These are phyloP conservation scores for Drosophila birchii DNA, from an alignment of 2,888 invertebrate species.

Conservation along the genomic window DNA sequence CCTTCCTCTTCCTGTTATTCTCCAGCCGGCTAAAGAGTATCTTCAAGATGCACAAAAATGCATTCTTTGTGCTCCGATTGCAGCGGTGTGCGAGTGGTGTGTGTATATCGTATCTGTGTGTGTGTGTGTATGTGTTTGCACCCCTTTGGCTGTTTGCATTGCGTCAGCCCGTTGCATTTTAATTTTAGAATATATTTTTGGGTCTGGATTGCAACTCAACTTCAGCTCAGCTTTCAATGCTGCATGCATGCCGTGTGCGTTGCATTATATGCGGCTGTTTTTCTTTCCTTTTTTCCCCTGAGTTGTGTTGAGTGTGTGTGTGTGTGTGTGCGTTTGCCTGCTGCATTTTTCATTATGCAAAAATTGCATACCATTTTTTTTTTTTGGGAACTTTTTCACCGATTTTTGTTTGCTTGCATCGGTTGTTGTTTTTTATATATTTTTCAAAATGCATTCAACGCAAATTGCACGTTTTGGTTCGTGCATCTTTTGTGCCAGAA, in stretches of 20 bases:
- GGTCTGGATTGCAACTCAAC: slow-evolving; percentile 72
- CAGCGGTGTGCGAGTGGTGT: slow-evolving; percentile 36
- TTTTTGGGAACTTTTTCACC: slow-evolving; percentile 61
- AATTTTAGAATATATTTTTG: slow-evolving; percentile 79
- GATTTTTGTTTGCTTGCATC: slow-evolving; percentile 56
- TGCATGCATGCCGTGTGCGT: slow-evolving; percentile 66
- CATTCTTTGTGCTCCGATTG: slow-evolving; percentile 68
- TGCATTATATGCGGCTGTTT: slow-evolving; percentile 56
- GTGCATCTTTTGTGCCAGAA: slow-evolving; percentile 72
- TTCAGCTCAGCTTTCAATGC: slow-evolving; percentile 75
- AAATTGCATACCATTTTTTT: slow-evolving; percentile 73
- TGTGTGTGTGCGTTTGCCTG: slow-evolving; percentile 61
- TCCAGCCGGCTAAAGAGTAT: slow-evolving; percentile 40
- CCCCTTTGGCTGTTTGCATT: slow-evolving; percentile 77
- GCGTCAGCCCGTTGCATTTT: slow-evolving; percentile 74
- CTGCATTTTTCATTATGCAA: slow-evolving; percentile 80
- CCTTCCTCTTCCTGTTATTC: slow-evolving; percentile 26
- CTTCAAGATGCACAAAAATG: slow-evolving; percentile 78
- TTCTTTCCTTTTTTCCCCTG: not conserved
- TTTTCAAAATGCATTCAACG: slow-evolving; percentile 77
- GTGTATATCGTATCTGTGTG: slow-evolving; percentile 26
- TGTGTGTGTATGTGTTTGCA: slow-evolving; percentile 52
- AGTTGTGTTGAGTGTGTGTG: slow-evolving; percentile 16
- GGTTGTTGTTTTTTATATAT: slow-evolving; percentile 5
- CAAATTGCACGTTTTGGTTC: slow-evolving; percentile 75